phyloP scores from a whole-genome alignment of 2,113 vertebrate genomes.

The Tychaedon coryphoeus region DNA sequence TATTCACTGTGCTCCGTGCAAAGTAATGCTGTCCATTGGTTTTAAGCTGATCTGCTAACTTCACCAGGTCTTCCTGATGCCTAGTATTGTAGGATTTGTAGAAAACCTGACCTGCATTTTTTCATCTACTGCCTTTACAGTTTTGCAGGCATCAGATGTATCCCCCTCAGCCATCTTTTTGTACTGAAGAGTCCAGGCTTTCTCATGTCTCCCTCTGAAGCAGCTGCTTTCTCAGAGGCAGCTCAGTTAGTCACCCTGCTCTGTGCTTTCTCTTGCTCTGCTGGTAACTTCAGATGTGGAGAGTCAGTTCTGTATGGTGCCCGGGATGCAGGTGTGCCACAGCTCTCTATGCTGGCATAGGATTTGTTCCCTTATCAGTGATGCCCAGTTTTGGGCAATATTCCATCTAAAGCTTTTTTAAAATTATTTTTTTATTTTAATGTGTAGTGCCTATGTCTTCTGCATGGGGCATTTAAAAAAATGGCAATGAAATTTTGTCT shows the following conservation, averaged over 20 bases:
- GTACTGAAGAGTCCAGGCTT: neutral
- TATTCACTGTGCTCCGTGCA: neutral
- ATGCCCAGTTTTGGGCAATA: neutral
- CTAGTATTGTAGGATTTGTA: neutral
- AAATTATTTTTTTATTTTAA: neutral
- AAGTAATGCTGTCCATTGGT: neutral
- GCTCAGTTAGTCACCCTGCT: neutral
- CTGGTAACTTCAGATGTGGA: neutral
- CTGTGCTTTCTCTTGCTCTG: neutral
- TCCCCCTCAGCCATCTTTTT: neutral
- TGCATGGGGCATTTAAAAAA: neutral
- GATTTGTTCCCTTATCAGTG: neutral
- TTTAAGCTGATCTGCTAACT: neutral
- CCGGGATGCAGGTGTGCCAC: neutral
- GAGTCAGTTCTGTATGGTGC: neutral
- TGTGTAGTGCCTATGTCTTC: neutral
- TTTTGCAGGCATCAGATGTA: neutral
- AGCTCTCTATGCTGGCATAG: neutral
- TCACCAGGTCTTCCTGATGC: neutral
- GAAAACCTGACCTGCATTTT: neutral
- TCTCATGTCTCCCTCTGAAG: neutral
- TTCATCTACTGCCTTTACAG: accelerated
- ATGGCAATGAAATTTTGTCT: neutral
- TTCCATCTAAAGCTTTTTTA: neutral
- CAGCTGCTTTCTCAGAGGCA: neutral